These are phyloP conservation scores for Ondatra zibethicus DNA, from an alignment of 2,113 vertebrate species.

Conservation along the genomic window DNA sequence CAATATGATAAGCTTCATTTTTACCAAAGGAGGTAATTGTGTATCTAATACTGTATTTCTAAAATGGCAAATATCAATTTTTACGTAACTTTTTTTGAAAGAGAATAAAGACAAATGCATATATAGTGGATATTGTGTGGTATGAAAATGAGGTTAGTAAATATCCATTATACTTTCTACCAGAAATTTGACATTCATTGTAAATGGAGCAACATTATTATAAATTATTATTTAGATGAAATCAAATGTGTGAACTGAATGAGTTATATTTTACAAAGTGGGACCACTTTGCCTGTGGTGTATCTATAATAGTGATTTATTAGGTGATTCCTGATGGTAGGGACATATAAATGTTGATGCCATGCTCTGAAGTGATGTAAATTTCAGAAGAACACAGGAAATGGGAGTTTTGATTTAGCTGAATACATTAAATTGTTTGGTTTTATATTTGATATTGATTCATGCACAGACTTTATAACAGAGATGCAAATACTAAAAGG, in stretches of 20 bases:
- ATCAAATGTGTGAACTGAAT: constrained; percentile 72
- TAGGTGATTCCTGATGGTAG: constrained; percentile 53
- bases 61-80: not conserved
- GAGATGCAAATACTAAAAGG: constrained; percentile 36
- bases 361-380: constrained; percentile 44
- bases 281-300: constrained; percentile 2
- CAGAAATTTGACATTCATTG: constrained; percentile 65
- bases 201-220: constrained; percentile 68
- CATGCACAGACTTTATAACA: constrained; percentile 43
- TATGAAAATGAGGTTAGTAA: constrained; percentile 56
- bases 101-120: not conserved
- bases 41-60: not conserved
- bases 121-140: not conserved
- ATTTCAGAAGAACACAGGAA: constrained; percentile 65
- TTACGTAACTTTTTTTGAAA: constrained; percentile 23
- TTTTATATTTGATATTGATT: constrained; percentile 67
- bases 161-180: constrained; percentile 50
- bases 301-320: constrained; percentile 61
- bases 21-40: constrained; percentile 10
- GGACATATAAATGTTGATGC: constrained; percentile 59
- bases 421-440: constrained; percentile 67
- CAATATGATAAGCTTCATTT: not conserved
- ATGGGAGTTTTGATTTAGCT: constrained; percentile 68
- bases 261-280: constrained; percentile 63
- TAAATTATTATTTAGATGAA: constrained; percentile 71